Conservation (phyloP, 2,888 invertebrate species). For the Alentia gelatinosa region DNA sequence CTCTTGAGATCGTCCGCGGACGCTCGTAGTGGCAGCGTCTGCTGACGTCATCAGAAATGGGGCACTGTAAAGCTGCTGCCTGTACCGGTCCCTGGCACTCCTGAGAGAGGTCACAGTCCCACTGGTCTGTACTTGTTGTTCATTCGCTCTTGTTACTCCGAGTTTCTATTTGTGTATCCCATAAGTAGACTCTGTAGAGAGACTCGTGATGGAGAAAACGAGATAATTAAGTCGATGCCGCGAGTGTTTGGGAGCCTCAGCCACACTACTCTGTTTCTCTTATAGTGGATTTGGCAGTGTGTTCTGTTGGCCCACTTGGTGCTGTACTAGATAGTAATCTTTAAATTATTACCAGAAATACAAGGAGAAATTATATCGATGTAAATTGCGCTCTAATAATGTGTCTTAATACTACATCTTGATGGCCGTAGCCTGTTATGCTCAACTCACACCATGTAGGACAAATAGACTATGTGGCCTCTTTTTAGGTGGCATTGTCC, state of each 20-base stretch:
- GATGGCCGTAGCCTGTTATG: not conserved
- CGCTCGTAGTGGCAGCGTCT: no score
- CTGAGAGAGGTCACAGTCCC: not conserved
- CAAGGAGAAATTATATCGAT: not conserved
- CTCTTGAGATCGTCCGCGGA: no score
- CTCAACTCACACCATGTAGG: not conserved
- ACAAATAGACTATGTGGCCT: not conserved
- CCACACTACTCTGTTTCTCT: not conserved
- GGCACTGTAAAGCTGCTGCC: not conserved
- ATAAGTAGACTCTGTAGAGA: not conserved
- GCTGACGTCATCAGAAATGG: not conserved
- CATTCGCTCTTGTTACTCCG: not conserved
- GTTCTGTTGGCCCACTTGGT: slow-evolving; percentile 41
- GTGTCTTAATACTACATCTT: slow-evolving; percentile 7
- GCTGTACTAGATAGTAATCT: slow-evolving; percentile 37
- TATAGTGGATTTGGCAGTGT: slow-evolving; percentile 24
- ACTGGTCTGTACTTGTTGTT: not conserved
- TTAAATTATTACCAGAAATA: not conserved
- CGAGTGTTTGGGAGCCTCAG: not conserved
- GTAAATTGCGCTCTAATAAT: not conserved
- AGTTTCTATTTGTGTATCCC: not conserved
- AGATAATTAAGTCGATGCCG: not conserved
- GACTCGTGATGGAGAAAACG: not conserved
- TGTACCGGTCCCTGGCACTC: not conserved
- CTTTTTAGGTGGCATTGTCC: not conserved